Conservation (phyloP, 2,113 vertebrate species). For the Erpornis zantholeuca region DNA sequence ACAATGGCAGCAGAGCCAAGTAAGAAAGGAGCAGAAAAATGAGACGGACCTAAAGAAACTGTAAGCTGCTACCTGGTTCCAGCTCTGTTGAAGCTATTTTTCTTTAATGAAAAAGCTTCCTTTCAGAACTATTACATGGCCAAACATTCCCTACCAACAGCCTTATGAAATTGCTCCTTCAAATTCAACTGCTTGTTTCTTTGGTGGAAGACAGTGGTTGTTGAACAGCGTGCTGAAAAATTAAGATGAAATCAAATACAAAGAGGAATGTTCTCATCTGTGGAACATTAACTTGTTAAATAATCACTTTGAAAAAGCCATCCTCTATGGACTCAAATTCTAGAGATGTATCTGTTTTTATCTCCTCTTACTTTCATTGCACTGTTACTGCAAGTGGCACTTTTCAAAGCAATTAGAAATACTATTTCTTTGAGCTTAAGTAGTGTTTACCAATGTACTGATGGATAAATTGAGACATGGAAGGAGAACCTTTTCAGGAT, state of each 20-base stretch:
- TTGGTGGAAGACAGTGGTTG: not conserved
- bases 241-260: not conserved
- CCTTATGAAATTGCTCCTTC: slow-evolving; percentile 1
- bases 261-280: not conserved
- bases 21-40: not conserved
- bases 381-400: not conserved
- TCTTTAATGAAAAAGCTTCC: slow-evolving; percentile 35
- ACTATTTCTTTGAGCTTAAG: not conserved
- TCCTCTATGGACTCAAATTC: not conserved
- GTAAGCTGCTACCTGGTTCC: not conserved
- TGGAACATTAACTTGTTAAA: not conserved
- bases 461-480: not conserved
- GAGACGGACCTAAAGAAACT: not conserved
- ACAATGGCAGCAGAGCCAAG: not conserved
- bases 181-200: not conserved
- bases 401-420: not conserved
- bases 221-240: not conserved
- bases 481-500: not conserved
- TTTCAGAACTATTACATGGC: slow-evolving; percentile 12
- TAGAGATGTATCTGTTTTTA: not conserved
- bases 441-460: not conserved
- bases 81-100: not conserved
- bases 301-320: not conserved
- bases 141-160: slow-evolving; percentile 32
- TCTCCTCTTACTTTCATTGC: not conserved